phyloP scores from a whole-genome alignment of 2,888 invertebrate species.

The Drosophila phalerata region DNA sequence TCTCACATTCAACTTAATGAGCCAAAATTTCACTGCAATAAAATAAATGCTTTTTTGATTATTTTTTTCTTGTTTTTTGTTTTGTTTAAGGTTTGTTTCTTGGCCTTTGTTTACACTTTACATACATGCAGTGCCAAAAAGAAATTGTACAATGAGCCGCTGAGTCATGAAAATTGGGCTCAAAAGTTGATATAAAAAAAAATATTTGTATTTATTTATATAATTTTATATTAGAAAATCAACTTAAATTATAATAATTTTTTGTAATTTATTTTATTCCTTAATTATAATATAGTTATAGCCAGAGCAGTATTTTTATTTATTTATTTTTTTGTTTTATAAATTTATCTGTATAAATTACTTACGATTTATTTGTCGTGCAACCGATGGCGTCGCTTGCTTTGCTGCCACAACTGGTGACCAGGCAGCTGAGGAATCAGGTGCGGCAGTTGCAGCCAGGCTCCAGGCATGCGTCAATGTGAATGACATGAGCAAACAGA shows the following conservation, averaged over 20 bases:
- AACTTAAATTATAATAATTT: no score
- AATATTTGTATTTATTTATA: neutral
- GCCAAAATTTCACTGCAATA: slow-evolving; percentile 73
- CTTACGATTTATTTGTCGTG: slow-evolving; percentile 71
- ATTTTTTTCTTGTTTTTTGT: slow-evolving; percentile 30
- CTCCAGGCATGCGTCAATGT: slow-evolving; percentile 62
- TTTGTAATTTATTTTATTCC: no score
- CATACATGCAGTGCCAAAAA: slow-evolving; percentile 33
- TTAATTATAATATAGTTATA: no score
- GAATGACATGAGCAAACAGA: slow-evolving; percentile 52
- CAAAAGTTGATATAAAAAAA: neutral
- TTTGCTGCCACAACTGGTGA: slow-evolving; percentile 29
- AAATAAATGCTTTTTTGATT: slow-evolving; percentile 63
- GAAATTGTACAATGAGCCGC: slow-evolving; percentile 42
- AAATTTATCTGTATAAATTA: slow-evolving; percentile 17
- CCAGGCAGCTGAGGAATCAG: slow-evolving; percentile 42
- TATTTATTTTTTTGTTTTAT: no score
- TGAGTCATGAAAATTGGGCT: slow-evolving; percentile 31
- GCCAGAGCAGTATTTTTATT: no score
- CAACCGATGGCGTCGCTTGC: slow-evolving; percentile 35
- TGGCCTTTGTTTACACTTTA: slow-evolving; percentile 28
- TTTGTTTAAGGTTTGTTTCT: slow-evolving; percentile 12
- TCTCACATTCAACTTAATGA: slow-evolving; percentile 73
- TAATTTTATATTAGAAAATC: no score
- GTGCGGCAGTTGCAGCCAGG: slow-evolving; percentile 49